Conservation (phyloP, 2,888 invertebrate genomes). For the Caenorhabditis sp. region DNA sequence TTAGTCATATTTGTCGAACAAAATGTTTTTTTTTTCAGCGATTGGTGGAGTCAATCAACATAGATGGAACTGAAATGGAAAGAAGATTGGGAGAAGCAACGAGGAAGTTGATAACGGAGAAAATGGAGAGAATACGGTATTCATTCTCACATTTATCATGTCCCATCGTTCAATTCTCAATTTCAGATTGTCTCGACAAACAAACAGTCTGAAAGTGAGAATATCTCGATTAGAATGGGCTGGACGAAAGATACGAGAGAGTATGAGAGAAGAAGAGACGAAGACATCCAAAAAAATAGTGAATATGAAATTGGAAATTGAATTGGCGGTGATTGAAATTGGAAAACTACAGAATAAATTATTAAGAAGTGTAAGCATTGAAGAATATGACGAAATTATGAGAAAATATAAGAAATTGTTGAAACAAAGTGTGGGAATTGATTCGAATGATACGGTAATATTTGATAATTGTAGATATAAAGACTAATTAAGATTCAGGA, state of each 20-base stretch:
- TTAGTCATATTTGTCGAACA: too few relatives aligned
- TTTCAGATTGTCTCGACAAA: constrained; percentile 30
- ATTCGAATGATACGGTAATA: constrained; percentile 18
- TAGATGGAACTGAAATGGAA: constrained; percentile 60
- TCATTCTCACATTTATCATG: too few relatives aligned
- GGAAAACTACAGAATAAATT: constrained; percentile 61
- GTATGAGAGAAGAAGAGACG: constrained; percentile 12
- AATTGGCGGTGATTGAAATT: constrained; percentile 50
- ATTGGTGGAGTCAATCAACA: constrained; percentile 53
- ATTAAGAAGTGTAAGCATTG: constrained; percentile 57
- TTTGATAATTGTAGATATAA: background rate
- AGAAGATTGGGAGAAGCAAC: constrained; percentile 64
- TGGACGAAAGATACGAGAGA: constrained; percentile 10
- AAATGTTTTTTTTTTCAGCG: too few relatives aligned
- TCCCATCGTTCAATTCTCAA: too few relatives aligned
- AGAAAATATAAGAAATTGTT: constrained; percentile 49
- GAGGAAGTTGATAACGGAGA: constrained; percentile 57
- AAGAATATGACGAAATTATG: constrained; percentile 51
- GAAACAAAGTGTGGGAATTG: constrained; percentile 29
- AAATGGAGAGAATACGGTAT: constrained; percentile 41
- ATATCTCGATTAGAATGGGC: constrained; percentile 26
- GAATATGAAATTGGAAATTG: constrained; percentile 29
- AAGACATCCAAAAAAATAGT: constrained; percentile 2
- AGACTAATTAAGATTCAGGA: background rate
- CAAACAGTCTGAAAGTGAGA: constrained; percentile 21